phyloP scores from a whole-genome alignment of 2,797 vertebrate species.

The Heliangelus exortis region DNA sequence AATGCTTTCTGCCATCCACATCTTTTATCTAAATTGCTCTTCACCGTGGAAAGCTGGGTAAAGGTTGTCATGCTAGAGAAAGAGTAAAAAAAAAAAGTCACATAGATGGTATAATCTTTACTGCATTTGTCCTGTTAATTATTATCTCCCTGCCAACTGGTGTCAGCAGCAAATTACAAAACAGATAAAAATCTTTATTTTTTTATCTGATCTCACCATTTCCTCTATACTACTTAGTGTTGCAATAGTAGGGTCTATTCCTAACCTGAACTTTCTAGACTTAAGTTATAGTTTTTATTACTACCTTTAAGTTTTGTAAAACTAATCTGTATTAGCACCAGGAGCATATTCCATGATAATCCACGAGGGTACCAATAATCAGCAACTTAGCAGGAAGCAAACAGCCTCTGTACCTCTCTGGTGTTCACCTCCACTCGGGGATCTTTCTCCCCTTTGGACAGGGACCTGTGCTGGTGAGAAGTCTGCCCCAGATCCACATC shows the following conservation, averaged over 20 bases:
- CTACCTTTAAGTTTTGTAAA: neutral
- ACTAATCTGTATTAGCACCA: neutral
- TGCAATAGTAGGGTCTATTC: neutral
- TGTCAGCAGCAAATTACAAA: neutral
- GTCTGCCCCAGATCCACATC: neutral
- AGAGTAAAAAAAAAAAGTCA: neutral
- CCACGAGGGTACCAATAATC: neutral
- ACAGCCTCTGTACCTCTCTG: neutral
- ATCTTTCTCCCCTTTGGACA: neutral
- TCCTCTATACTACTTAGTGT: neutral
- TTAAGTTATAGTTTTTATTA: neutral
- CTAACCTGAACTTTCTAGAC: neutral
- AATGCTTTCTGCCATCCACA: neutral
- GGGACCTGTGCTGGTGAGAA: neutral
- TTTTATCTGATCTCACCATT: neutral
- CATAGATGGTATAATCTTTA: neutral
- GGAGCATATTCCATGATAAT: neutral
- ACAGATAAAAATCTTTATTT: neutral
- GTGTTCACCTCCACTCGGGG: neutral
- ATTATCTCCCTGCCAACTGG: neutral
- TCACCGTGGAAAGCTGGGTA: neutral
- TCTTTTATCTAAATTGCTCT: constrained; percentile 21
- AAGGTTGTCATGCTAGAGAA: neutral
- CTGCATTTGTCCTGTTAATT: constrained; percentile 36
- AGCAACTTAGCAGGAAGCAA: neutral